Conservation (phyloP, 2,113 vertebrate species). For the Myxocyprinus asiaticus region DNA sequence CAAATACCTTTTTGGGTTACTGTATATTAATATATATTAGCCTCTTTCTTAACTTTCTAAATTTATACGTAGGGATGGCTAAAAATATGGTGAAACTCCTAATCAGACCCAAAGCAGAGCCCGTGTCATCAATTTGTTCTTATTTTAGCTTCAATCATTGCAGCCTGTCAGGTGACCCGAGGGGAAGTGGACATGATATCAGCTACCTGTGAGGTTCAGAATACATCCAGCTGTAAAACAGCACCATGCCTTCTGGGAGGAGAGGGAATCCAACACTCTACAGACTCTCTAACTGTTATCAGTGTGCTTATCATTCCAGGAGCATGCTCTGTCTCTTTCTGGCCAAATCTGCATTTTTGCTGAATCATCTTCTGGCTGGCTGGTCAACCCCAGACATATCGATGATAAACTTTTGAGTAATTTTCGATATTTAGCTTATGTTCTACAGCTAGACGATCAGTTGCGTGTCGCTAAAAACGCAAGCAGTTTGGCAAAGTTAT, state of each 20-base stretch:
- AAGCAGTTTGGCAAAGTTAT: no score
- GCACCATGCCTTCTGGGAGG: constrained; percentile 8
- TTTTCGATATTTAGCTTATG: not conserved
- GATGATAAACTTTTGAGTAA: no score
- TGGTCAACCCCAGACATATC: not conserved
- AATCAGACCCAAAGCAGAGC: not conserved
- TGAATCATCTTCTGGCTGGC: constrained; percentile 11
- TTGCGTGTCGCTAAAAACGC: no score
- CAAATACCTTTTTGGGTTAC: no score
- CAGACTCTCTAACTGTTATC: constrained; percentile 9
- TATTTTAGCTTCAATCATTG: not conserved
- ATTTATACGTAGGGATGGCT: no score
- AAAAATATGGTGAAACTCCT: no score
- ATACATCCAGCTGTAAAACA: not conserved
- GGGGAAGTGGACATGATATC: constrained; percentile 5
- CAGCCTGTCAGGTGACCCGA: no score
- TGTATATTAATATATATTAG: no score
- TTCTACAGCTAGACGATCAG: no score
- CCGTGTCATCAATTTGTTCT: not conserved
- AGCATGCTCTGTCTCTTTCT: not conserved
- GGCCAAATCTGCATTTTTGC: constrained; percentile 33
- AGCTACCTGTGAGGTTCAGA: constrained; percentile 8
- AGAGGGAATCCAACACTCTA: constrained; percentile 3
- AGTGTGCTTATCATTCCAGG: not conserved
- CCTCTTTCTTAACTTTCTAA: no score